Base-by-base conservation (phyloP, 2,888 invertebrate species). In the Chydorus sphaericus region DNA sequence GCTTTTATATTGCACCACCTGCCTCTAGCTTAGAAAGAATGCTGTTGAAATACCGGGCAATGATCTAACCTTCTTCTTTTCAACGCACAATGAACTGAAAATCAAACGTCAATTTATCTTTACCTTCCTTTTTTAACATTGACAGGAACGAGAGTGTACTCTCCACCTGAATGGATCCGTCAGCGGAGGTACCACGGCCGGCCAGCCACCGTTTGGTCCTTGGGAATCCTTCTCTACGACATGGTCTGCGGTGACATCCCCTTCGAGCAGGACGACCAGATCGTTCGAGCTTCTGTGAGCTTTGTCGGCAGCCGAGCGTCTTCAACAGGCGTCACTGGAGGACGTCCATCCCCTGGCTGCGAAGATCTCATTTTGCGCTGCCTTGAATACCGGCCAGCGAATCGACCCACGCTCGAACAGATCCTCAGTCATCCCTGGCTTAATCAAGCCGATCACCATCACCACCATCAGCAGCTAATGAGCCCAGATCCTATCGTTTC, bases 201-300 rank as follows among this genome's bases (percentile, higher is more conserved):
- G n/a, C 69, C 74, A 28, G 77, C 77, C 31, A 75, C 78, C 2
- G 77, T 79, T 1, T 79, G 79, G 79, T 77, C 77, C 2, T 67
- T 80, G 56, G 79, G 79, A 48, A 75, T 79, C 60, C 71, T 79
- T 1, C 69, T 79, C 14, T 79, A 71, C 64, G 78, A 79, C 67
- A 77, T 79, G 75, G 76, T 79, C 51, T 76, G 75, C 63, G 79
- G 79, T 16, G 78, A 80, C 67, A 77, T 79, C 63, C 79, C 79
- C 36, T 79, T 77, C 65, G 76, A 78, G 63, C 68, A 71, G 55
- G 78, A 79, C 63, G 73, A 74, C 54, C 74, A 77, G 62, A 78
- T 78, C 59, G 60, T 71, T 14, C 62, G 64, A 18, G 70, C 67
- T 39, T 65, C 68, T 59, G 60, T 70, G 54, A 61, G 62, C 50